Evolutionary conservation across 2,797 vertebrate species (phyloP).

Genomic region (Glossophaga mutica): DNA sequence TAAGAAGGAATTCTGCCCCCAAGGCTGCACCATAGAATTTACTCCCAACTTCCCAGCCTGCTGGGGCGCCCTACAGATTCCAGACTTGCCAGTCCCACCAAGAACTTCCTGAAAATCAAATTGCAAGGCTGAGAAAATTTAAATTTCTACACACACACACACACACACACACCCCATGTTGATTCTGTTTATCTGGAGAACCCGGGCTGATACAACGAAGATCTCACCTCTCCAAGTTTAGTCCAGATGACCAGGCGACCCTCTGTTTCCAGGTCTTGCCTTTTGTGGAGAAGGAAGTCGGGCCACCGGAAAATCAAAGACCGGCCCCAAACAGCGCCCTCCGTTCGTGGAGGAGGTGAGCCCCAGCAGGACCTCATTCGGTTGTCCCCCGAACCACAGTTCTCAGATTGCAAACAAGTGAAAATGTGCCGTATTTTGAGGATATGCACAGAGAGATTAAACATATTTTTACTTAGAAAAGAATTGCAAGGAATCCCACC

Average conservation of each 20-base stretch:
- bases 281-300: background rate
- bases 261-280: fast-evolving
- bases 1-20: too few relatives aligned
- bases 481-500: too few relatives aligned
- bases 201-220: background rate
- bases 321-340: fast-evolving
- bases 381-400: background rate
- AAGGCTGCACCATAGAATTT: background rate
- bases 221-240: background rate
- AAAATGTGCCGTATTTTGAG: background rate
- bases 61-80: too few relatives aligned
- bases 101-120: background rate
- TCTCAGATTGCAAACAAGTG: background rate
- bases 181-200: background rate
- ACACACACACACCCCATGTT: too few relatives aligned
- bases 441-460: background rate
- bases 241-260: too few relatives aligned
- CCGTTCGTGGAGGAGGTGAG: fast-evolving
- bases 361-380: fast-evolving
- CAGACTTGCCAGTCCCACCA: background rate
- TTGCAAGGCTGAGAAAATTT: background rate
- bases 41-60: too few relatives aligned
- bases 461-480: background rate
- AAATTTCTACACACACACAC: background rate
- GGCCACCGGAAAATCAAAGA: background rate